Evolutionary conservation across 2,888 invertebrate genomes (phyloP).

Genomic region (Drosophila flavopinicola): DNA sequence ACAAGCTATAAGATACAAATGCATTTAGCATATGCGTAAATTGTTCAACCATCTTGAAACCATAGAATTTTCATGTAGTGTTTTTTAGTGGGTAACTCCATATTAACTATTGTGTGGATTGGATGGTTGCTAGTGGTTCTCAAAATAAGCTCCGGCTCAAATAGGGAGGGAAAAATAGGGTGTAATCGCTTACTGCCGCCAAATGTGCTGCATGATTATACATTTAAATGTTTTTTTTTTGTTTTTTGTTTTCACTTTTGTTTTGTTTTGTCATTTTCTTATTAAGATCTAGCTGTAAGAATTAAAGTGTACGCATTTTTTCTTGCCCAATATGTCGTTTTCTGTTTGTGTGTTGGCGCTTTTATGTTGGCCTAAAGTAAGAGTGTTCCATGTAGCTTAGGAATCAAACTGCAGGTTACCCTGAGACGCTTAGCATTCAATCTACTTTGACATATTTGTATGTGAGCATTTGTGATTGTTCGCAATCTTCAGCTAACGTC

Average conservation of each 20-base stretch:
- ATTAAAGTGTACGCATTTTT: slow-evolving; percentile 40
- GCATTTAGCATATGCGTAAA: slow-evolving; percentile 24
- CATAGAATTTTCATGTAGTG: slow-evolving; percentile 71
- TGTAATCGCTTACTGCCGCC: slow-evolving; percentile 39
- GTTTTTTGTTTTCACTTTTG: slow-evolving; percentile 8
- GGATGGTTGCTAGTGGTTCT: slow-evolving; percentile 39
- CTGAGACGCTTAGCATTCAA: slow-evolving; percentile 23
- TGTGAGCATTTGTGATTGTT: slow-evolving; percentile 1
- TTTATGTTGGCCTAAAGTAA: slow-evolving; percentile 64
- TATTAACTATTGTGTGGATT: slow-evolving; percentile 48
- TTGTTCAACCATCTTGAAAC: slow-evolving; percentile 73
- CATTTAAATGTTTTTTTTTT: slow-evolving; percentile 35
- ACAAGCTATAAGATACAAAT: slow-evolving; percentile 45
- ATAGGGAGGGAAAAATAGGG: slow-evolving; percentile 22
- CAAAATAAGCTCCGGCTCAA: slow-evolving; percentile 65
- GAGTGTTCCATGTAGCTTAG: slow-evolving; percentile 59
- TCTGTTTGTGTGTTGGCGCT: slow-evolving; percentile 53
- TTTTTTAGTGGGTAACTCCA: slow-evolving; percentile 40
- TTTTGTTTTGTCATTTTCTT: slow-evolving; percentile 9
- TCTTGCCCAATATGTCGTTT: slow-evolving; percentile 46
- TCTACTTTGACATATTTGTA: slow-evolving; percentile 7
- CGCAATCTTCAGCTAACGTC: slow-evolving; percentile 17
- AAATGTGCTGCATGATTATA: slow-evolving; percentile 43
- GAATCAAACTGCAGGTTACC: slow-evolving; percentile 42
- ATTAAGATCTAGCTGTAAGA: slow-evolving; percentile 45